phyloP scores from a whole-genome alignment of 2,888 invertebrate genomes.

The Lamellibrachia columna region DNA sequence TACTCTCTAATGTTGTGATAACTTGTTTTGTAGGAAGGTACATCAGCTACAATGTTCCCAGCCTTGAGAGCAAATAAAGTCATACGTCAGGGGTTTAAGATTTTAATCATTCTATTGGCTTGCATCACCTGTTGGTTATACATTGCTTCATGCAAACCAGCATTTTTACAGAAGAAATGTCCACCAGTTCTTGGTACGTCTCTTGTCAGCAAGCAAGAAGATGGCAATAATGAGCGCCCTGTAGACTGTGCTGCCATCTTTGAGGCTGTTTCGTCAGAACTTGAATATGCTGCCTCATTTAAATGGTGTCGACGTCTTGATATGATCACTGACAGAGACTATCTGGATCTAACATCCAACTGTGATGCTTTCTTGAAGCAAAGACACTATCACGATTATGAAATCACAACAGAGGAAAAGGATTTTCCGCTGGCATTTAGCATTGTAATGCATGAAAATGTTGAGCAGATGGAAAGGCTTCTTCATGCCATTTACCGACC shows the following conservation, averaged over 20 bases:
- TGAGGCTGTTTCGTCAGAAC: neutral
- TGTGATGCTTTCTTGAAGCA: neutral
- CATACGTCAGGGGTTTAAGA: neutral
- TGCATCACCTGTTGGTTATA: neutral
- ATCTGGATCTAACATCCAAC: conserved; percentile 23
- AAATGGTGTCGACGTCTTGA: conserved; percentile 30
- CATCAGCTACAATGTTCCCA: neutral
- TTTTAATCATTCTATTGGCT: neutral
- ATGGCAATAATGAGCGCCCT: neutral
- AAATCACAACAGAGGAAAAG: conserved; percentile 31
- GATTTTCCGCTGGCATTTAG: conserved; percentile 39
- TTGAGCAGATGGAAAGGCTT: conserved; percentile 36
- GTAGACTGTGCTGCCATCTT: conserved; percentile 18
- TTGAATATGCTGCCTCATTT: conserved; percentile 18
- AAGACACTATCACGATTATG: neutral
- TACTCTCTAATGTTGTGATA: neutral
- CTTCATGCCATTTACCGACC: conserved; percentile 40
- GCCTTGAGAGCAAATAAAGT: neutral
- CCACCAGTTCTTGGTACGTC: neutral
- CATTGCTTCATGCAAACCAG: neutral
- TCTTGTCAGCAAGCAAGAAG: neutral
- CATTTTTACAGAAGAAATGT: conserved; percentile 16
- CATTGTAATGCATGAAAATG: conserved; percentile 37
- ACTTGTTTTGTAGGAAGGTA: conserved; percentile 1
- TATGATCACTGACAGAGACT: conserved; percentile 23